Evolutionary conservation across 2,113 vertebrate genomes (phyloP), one percentile per base, ranked within the genome.

Genomic region (Tiliqua scincoides): DNA sequence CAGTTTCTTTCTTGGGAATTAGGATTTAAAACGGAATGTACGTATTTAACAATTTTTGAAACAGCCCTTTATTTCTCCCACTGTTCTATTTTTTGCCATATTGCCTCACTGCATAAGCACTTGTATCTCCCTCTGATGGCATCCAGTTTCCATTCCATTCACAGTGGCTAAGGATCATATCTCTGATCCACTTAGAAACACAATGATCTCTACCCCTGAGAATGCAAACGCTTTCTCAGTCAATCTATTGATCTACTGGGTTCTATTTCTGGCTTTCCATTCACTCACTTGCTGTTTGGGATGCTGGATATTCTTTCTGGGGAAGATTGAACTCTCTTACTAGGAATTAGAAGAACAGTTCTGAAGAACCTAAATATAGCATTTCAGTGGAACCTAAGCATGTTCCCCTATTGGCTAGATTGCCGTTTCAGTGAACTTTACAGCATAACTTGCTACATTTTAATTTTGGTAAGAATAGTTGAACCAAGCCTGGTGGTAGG

Each of bases 191-290:
- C 97, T 97, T 97, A 98, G 96, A 96, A 96, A 96, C 94, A 96
- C 96, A 96, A 97, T 96, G 97, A 97, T 97, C 97, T 97, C 96
- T 96, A 95, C 97, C 97, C 97, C 96, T 94, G 97, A 98, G 97
- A 97, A 97, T 96, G 97, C 95, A 96, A 97, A 96, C 83, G 90
- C 96, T 96, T 97, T 96, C 96, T 97, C 97, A 96, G 96, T 94
- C 95, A 95, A 97, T 96, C 96, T 97, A 98, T 98, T 95, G 98
- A 98, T 99, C 97, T 96, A 52, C 63, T 72, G 83, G 59, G 93
- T 95, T 97, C 98, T 98, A 97, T 99, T 99, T 98, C 96, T 98
- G 98, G 97, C 96, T 97, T 97, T 96, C 95, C 96, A 97, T 97
- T 97, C 95, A 94, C 75, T 85, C 88, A 88, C 76, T 93, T 48